Evolutionary conservation across 2,888 invertebrate genomes (phyloP).

Genomic region (Eudemis profundana): DNA sequence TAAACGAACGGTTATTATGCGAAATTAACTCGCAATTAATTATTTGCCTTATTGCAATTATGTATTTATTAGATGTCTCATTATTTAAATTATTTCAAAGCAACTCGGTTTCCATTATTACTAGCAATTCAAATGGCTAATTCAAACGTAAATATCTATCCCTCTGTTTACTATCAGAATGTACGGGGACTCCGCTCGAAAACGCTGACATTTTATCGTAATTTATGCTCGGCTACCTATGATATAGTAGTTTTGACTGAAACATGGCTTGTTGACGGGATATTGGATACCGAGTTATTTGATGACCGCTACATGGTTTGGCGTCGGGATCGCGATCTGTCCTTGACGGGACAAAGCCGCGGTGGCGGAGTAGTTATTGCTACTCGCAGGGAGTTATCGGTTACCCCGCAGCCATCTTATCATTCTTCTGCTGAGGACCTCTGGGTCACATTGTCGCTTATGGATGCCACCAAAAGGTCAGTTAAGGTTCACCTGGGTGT

Average conservation of each 20-base stretch:
- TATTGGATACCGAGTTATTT: slow-evolving; percentile 3
- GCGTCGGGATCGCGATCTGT: neutral
- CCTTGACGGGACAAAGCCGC: slow-evolving; percentile 3
- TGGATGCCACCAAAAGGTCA: neutral
- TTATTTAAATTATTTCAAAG: no score
- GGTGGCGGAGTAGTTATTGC: slow-evolving; percentile 20
- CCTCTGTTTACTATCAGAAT: no score
- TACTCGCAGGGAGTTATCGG: neutral
- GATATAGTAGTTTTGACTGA: slow-evolving; percentile 13
- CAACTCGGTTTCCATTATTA: no score
- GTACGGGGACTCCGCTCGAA: slow-evolving; percentile 17
- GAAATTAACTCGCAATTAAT: no score
- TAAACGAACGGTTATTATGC: no score
- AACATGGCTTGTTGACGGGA: slow-evolving; percentile 1
- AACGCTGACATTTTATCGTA: neutral
- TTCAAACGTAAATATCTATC: no score
- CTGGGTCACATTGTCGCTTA: neutral
- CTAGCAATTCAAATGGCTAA: no score
- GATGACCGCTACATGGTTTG: slow-evolving; percentile 13
- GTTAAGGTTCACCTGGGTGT: slow-evolving; percentile 5
- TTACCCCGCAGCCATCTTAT: neutral
- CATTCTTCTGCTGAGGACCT: slow-evolving; percentile 18
- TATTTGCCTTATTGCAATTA: no score
- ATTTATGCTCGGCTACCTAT: neutral
- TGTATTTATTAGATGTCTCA: no score